Conservation (phyloP, 2,797 vertebrate genomes). For the Gambusia yucatana region DNA sequence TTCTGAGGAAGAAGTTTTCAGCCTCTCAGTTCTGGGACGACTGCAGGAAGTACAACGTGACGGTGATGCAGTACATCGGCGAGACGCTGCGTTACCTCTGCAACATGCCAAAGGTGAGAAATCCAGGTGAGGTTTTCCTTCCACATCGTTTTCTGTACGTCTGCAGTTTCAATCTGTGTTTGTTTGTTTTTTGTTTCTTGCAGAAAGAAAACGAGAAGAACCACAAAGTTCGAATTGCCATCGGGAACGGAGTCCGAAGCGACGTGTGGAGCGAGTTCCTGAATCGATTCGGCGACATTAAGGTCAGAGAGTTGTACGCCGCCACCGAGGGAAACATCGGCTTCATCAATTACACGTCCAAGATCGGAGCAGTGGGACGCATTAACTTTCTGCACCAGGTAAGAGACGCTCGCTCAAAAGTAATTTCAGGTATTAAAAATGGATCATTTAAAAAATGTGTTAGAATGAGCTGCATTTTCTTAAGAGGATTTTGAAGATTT, state of each 20-base stretch:
- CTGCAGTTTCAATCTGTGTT: not conserved
- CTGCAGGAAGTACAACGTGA: constrained; percentile 89
- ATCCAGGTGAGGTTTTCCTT: not conserved
- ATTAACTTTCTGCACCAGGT: constrained; percentile 83
- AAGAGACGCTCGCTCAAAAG: constrained; percentile 14
- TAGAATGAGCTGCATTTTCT: not conserved
- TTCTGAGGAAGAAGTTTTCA: constrained; percentile 89
- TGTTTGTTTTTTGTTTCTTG: constrained; percentile 11
- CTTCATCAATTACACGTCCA: constrained; percentile 89
- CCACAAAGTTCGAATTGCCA: constrained; percentile 86
- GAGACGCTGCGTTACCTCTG: constrained; percentile 92
- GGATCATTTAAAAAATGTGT: not conserved
- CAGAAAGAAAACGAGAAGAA: constrained; percentile 86
- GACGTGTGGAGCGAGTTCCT: constrained; percentile 89
- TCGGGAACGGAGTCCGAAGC: constrained; percentile 87
- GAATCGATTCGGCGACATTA: constrained; percentile 85
- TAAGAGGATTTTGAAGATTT: not conserved
- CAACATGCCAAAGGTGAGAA: constrained; percentile 83
- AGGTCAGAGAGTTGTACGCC: constrained; percentile 87
- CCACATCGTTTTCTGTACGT: rapidly evolving
- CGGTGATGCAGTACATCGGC: constrained; percentile 93
- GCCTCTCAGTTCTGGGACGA: constrained; percentile 95
- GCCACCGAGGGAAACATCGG: constrained; percentile 90
- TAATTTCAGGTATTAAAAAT: not conserved
- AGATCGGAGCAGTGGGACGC: constrained; percentile 86